Evolutionary conservation across 2,888 invertebrate species (phyloP).

Genomic region (Thysanoteuthis rhombus): DNA sequence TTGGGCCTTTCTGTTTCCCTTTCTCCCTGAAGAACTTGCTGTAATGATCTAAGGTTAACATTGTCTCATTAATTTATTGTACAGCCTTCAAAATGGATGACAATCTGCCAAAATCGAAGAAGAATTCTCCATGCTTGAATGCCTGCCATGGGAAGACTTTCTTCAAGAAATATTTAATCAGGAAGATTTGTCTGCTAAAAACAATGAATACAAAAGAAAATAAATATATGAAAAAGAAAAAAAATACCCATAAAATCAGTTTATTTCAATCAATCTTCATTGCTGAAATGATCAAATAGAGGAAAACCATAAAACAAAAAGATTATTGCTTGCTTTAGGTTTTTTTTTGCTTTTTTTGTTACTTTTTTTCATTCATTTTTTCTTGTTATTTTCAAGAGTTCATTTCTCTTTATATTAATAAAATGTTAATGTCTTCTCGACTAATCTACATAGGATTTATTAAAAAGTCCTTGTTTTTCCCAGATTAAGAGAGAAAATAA

Average conservation of each 20-base stretch:
- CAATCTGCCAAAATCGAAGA: not conserved
- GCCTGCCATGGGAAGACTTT: not conserved
- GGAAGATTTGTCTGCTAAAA: not conserved
- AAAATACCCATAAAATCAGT: not conserved
- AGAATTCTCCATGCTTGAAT: not conserved
- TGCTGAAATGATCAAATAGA: not conserved
- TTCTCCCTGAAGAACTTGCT: too few relatives aligned
- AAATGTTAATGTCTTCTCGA: too few relatives aligned
- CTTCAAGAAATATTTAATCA: not conserved
- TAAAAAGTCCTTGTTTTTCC: too few relatives aligned
- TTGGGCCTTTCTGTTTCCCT: not conserved
- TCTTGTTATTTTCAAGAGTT: too few relatives aligned
- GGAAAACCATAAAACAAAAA: too few relatives aligned
- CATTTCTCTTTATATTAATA: too few relatives aligned
- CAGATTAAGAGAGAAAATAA: too few relatives aligned
- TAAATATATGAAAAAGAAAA: not conserved
- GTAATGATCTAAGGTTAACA: conserved; percentile 12
- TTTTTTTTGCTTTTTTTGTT: too few relatives aligned
- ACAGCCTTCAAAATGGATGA: not conserved
- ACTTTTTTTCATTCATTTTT: too few relatives aligned
- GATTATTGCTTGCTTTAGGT: too few relatives aligned
- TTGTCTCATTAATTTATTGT: not conserved
- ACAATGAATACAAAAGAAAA: not conserved
- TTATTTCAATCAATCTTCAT: not conserved
- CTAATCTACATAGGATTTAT: too few relatives aligned